A percentile compares a stretch with the other conserved stretches of the same genome.
These are phyloP conservation scores for Pseudomyrmex pallidus DNA, from an alignment of 1,140 invertebrate genomes.

Conservation along the genomic window DNA sequence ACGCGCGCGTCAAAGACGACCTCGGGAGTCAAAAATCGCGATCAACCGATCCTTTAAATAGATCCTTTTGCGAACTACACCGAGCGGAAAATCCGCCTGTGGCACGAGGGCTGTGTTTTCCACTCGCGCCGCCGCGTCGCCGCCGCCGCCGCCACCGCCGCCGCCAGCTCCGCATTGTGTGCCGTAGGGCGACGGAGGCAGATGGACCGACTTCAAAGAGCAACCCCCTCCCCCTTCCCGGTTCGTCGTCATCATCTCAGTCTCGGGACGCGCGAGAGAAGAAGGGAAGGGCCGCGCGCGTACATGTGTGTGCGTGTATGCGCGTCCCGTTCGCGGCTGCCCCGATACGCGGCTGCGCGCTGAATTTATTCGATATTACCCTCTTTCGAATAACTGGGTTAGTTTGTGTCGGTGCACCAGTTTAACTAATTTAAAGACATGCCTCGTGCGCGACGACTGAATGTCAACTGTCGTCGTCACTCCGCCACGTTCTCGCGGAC, in stretches of 20 bases:
- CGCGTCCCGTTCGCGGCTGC: slow-evolving; percentile 26
- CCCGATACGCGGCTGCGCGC: slow-evolving; percentile 78
- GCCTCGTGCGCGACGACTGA: slow-evolving; percentile 51
- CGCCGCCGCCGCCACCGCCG: no score
- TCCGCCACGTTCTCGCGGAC: neutral
- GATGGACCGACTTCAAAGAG: slow-evolving; percentile 56
- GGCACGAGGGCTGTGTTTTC: slow-evolving; percentile 51
- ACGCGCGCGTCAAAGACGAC: neutral
- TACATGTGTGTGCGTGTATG: slow-evolving; percentile 33
- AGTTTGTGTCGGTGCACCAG: slow-evolving; percentile 73
- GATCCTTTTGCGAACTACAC: slow-evolving; percentile 64
- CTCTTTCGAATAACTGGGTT: slow-evolving; percentile 79
- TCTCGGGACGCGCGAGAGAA: slow-evolving; percentile 15
- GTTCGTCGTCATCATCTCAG: slow-evolving; percentile 3
- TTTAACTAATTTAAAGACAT: slow-evolving; percentile 76
- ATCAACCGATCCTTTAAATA: slow-evolving; percentile 51
- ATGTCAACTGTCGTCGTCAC: slow-evolving; percentile 41
- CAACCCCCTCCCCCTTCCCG: slow-evolving; percentile 13
- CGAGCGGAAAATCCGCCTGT: slow-evolving; percentile 47
- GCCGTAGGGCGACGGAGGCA: slow-evolving; percentile 47
- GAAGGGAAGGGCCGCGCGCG: slow-evolving; percentile 8
- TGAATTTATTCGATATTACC: slow-evolving; percentile 81
- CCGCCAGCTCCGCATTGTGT: slow-evolving; percentile 47
- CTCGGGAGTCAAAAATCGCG: slow-evolving; percentile 34
- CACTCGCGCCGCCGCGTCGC: slow-evolving; percentile 41